Evolutionary conservation across 30 jellyfish, hydroid and myxozoan genomes (phyloP), one percentile per base, ranked within the genome.

Genomic region (Sanderia malayensis): DNA sequence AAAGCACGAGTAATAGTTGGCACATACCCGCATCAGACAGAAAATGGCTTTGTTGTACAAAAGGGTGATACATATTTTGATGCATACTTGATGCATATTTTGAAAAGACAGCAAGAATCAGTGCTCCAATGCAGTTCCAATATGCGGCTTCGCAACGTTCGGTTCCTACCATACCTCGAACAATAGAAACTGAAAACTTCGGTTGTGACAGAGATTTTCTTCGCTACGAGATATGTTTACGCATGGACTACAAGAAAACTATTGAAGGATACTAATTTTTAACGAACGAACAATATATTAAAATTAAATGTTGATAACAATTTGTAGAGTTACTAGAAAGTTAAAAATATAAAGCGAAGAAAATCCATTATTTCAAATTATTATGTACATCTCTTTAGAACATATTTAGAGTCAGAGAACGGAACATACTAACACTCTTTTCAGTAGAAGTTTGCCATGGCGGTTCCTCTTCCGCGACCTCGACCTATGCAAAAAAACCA

Each of bases 21-120:
- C 94, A 81, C 37, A 13, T 81, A 7, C 94, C 94, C 8, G 94
- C 79, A 17, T 80, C 78, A 37, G 77, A 81, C 47, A 30, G 76
- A 33, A 78, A 78, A 81, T 62, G 86, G 94, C 80, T 62, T 9
- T 71, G 94, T 31, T 81, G 86, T 71, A 49, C 70, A 0, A 47
- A 52, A 49, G 24, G 64, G 7, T 49, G 64, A 49, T 49, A 3
- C 27, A n/a, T n/a, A n/a, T n/a, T n/a, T n/a, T n/a, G n/a, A n/a
- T n/a, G n/a, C n/a, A n/a, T n/a, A n/a, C n/a, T n/a, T n/a, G n/a
- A n/a, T n/a, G n/a, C n/a, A n/a, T n/a, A n/a, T n/a, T n/a, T n/a
- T n/a, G n/a, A n/a, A n/a, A n/a, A n/a, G n/a, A n/a, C n/a, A n/a
- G n/a, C n/a, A n/a, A n/a, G n/a, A n/a, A n/a, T n/a, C n/a, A n/a